Conservation (phyloP, 1,140 invertebrate genomes). For the Nomia melanderi region DNA sequence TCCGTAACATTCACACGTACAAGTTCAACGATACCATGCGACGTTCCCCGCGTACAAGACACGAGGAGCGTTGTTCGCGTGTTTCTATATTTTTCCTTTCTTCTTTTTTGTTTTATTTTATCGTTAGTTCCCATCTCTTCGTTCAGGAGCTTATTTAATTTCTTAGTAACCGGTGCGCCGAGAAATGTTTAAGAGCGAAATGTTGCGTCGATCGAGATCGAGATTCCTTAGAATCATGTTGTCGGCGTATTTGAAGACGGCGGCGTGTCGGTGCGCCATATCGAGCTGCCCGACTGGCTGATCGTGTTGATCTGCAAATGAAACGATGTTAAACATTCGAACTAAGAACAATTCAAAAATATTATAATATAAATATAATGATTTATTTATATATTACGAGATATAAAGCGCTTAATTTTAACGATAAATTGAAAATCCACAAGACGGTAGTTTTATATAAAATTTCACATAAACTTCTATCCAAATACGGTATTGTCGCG, state of each 20-base stretch:
- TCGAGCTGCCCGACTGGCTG: constrained; percentile 73
- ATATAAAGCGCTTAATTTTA: too few species aligned
- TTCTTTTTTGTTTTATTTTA: constrained; percentile 1
- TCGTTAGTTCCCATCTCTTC: constrained; percentile 1
- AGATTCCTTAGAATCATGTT: constrained; percentile 62
- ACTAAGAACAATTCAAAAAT: too few species aligned
- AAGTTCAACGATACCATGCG: constrained; percentile 48
- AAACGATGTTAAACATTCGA: background rate
- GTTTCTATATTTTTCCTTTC: constrained; percentile 5
- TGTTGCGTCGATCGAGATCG: constrained; percentile 38
- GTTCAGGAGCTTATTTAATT: constrained; percentile 14
- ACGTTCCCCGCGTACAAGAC: constrained; percentile 12
- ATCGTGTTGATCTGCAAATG: constrained; percentile 76
- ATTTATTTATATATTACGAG: too few species aligned
- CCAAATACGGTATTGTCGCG: too few species aligned
- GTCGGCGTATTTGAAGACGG: constrained; percentile 63
- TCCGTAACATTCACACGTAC: constrained; percentile 39
- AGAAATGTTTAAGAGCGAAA: constrained; percentile 53
- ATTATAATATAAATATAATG: too few species aligned
- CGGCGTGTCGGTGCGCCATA: constrained; percentile 70
- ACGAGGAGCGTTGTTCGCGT: constrained; percentile 28
- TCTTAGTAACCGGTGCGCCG: constrained; percentile 33
- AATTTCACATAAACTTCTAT: too few species aligned
- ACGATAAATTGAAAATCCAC: too few species aligned
- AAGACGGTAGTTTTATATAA: too few species aligned